Evolutionary conservation across 2,888 invertebrate species (phyloP), one percentile per base, ranked within the genome.

Genomic region (Pelosia muscerda): DNA sequence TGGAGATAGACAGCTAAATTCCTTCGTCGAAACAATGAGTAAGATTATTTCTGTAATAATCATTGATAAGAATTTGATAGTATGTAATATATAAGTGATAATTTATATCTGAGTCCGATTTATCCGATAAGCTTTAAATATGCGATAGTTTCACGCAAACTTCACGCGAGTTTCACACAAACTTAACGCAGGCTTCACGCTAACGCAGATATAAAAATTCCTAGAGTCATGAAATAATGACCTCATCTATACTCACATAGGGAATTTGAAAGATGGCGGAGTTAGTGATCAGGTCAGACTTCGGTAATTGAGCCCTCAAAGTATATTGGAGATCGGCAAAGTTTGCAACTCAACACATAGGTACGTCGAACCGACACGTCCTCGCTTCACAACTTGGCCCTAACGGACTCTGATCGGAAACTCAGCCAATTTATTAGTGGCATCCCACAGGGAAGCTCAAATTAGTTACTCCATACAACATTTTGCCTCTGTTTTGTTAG

Each of bases 401-500:
- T 75, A 79, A 83, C 78, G 77, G 79, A 85, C 81, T 82, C 72
- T 65, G 81, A 86, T 88, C 83, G 83, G 84, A 83, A 89, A 86
- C 87, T 85, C 83, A 66, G 82, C 82, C 88, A 88, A 91, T 90
- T 89, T 89, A 88, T 88, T 87, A 87, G 80, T 73, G 73, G 72
- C 76, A 71, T 66, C 74, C 77, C 74, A 68, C 65, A 26, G 68
- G 77, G 77, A 79, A 85, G 84, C 79, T 82, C 76, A 78, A 79
- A 84, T 85, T 85, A 84, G 81, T 84, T 87, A 76, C 73, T 72
- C 78, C 56, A 77, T 66, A 80, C 71, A 72, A 83, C 73, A 82
- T 76, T 81, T 78, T 65, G 80, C 65, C 74, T 68, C 66, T 65
- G 28, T 68, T 49, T n/a, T 49, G 19, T 25, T 28, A 26, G 49